Evolutionary conservation across 1,140 invertebrate genomes (phyloP).

Genomic region (Drosophila aff.): DNA sequence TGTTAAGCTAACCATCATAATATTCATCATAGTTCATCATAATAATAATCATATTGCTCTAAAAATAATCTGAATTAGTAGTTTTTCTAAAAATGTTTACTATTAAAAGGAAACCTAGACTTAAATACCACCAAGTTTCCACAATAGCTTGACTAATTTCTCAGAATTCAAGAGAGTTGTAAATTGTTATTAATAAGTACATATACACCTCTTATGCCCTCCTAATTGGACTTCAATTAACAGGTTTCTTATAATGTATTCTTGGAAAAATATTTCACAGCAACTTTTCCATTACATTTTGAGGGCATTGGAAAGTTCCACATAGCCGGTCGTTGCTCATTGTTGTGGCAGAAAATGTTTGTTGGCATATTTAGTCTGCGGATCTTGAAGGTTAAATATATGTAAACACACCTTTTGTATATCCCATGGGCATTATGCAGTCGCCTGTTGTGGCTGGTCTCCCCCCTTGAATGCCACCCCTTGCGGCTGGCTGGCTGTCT

Average conservation of each 20-base stretch:
- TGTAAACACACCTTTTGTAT: constrained; percentile 75
- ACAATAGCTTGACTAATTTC: background rate
- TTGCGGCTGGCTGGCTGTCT: background rate
- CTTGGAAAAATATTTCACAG: background rate
- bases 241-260: background rate
- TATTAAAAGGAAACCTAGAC: background rate
- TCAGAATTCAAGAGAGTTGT: background rate
- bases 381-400: constrained; percentile 83
- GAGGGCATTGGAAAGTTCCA: constrained; percentile 41
- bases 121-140: background rate
- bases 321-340: background rate
- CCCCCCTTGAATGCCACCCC: constrained; percentile 1
- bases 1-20: too few relatives aligned
- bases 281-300: background rate
- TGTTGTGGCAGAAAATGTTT: constrained; percentile 58
- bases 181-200: too few relatives aligned
- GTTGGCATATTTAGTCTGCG: constrained; percentile 73
- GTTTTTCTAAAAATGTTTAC: too few relatives aligned
- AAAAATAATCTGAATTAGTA: too few relatives aligned
- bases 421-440: constrained; percentile 63
- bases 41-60: too few relatives aligned
- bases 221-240: constrained; percentile 2
- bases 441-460: constrained; percentile 31
- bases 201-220: background rate
- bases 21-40: too few relatives aligned